Percentiles rank a stretch among this genome's conserved stretches.
Evolutionary conservation across 1,140 invertebrate species (phyloP).

Genomic region (Rhynchophorus ferrugineus): DNA sequence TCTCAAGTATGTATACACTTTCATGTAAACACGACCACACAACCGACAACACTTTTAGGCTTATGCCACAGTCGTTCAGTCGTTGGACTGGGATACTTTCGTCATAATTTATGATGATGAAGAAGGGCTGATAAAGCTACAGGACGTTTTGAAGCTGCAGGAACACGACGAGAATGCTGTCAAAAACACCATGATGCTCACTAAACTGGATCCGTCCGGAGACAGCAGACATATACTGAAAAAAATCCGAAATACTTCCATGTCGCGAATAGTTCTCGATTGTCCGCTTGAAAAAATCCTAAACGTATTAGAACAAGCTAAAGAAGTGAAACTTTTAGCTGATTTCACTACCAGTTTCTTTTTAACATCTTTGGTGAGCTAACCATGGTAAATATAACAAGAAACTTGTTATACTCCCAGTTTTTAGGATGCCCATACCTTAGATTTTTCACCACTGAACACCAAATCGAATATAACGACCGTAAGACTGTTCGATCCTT

Average conservation of each 20-base stretch:
- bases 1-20: slow-evolving; percentile 5
- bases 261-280: slow-evolving; percentile 73
- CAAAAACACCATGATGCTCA: slow-evolving; percentile 50
- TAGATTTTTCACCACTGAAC: slow-evolving; percentile 36
- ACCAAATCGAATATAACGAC: slow-evolving; percentile 67
- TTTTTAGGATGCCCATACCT: slow-evolving; percentile 34
- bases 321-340: slow-evolving; percentile 71
- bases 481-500: slow-evolving; percentile 61
- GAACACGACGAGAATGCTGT: slow-evolving; percentile 37
- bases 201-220: slow-evolving; percentile 49
- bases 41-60: slow-evolving; percentile 11
- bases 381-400: not conserved
- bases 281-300: slow-evolving; percentile 59
- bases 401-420: not conserved
- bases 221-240: slow-evolving; percentile 70
- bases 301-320: slow-evolving; percentile 64
- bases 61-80: slow-evolving; percentile 57
- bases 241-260: slow-evolving; percentile 61
- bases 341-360: slow-evolving; percentile 56
- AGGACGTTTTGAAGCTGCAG: slow-evolving; percentile 71
- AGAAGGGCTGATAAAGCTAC: slow-evolving; percentile 70
- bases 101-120: slow-evolving; percentile 76
- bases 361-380: slow-evolving; percentile 46
- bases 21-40: too few species aligned
- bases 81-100: slow-evolving; percentile 71